Evolutionary conservation across 2,888 invertebrate species (phyloP).

Genomic region (Catocala nupta): DNA sequence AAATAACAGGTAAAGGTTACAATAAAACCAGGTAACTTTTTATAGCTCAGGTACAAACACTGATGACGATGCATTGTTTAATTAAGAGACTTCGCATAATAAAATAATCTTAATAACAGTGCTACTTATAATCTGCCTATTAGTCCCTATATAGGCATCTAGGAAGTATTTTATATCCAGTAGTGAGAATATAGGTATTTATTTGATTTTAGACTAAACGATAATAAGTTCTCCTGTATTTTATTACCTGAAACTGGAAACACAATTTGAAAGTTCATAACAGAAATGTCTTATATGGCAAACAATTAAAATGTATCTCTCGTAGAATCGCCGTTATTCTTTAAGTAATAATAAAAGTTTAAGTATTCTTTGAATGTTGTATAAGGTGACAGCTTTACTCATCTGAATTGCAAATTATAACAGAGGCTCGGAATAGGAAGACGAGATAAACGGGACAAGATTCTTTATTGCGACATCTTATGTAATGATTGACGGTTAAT

Average conservation of each 20-base stretch:
- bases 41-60: too few species aligned
- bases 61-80: too few species aligned
- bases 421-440: slow-evolving; percentile 7
- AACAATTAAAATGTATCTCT: slow-evolving; percentile 20
- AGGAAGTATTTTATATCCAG: too few species aligned
- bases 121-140: too few species aligned
- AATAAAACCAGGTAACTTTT: too few species aligned
- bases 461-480: slow-evolving; percentile 17
- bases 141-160: too few species aligned
- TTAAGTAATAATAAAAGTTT: background rate
- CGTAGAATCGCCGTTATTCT: slow-evolving; percentile 5
- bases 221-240: too few species aligned
- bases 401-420: background rate
- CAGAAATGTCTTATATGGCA: slow-evolving; percentile 16
- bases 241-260: background rate
- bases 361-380: background rate
- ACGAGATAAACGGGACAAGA: slow-evolving; percentile 30
- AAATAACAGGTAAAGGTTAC: too few species aligned
- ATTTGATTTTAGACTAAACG: too few species aligned
- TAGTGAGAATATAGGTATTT: too few species aligned
- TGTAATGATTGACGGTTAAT: slow-evolving; percentile 13
- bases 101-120: too few species aligned
- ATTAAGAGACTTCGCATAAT: too few species aligned
- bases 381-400: background rate
- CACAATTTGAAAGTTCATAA: slow-evolving; percentile 12